Conservation (phyloP, 2,888 invertebrate species). For the Myathropa florea region DNA sequence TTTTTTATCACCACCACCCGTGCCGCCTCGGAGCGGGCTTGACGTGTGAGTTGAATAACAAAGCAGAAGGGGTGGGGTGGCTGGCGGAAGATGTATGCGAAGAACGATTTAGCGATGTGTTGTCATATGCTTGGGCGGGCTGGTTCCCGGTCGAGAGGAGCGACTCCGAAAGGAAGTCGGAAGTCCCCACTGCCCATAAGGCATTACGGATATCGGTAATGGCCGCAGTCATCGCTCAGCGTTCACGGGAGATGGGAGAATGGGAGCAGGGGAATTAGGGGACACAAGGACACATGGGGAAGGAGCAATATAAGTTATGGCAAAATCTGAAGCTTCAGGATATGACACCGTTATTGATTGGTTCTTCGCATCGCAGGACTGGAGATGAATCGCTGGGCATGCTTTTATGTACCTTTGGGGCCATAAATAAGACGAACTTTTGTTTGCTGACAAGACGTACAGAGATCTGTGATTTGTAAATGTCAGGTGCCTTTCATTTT, state of each 20-base stretch:
- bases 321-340: constrained; percentile 29
- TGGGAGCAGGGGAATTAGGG: background rate
- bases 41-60: constrained; percentile 39
- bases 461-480: constrained; percentile 53
- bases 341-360: constrained; percentile 62
- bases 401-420: constrained; percentile 22
- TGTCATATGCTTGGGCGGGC: constrained; percentile 44
- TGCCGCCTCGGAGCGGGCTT: constrained; percentile 15
- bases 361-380: constrained; percentile 11
- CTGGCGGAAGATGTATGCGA: background rate
- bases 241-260: constrained; percentile 8
- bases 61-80: background rate
- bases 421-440: constrained; percentile 42
- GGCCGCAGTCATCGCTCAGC: constrained; percentile 43
- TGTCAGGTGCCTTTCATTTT: constrained; percentile 36
- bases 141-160: background rate
- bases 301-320: constrained; percentile 41
- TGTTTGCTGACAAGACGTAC: constrained; percentile 19
- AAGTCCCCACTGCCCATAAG: background rate
- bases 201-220: constrained; percentile 18
- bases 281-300: background rate
- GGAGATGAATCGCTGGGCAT: constrained; percentile 30
- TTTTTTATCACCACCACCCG: constrained; percentile 28
- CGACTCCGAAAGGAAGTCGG: background rate
- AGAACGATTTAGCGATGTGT: constrained; percentile 22